These are phyloP conservation scores for Rhodinocichla rosea DNA, from an alignment of 2,113 vertebrate genomes.

Conservation along the genomic window DNA sequence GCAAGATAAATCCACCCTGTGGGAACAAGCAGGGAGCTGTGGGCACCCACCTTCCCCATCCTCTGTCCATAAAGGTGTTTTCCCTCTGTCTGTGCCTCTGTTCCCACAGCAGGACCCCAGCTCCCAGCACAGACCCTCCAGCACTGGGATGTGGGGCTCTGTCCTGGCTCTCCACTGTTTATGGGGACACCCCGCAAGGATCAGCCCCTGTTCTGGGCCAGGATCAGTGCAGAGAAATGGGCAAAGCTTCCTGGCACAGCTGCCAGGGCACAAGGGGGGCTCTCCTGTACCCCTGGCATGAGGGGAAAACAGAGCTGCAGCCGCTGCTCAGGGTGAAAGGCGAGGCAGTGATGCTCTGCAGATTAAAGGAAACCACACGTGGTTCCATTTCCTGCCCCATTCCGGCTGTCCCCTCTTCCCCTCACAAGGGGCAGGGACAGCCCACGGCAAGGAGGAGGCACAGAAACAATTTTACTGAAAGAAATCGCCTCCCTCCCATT, in stretches of 20 bases:
- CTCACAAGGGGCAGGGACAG: background rate
- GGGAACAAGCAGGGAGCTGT: background rate
- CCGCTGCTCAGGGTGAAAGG: background rate
- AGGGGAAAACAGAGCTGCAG: background rate
- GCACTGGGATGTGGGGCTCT: background rate
- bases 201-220: background rate
- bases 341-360: background rate
- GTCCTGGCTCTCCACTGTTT: accelerated
- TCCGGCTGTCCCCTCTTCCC: background rate
- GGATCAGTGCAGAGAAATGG: background rate
- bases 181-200: background rate
- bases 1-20: accelerated
- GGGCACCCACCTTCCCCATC: background rate
- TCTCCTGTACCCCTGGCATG: background rate
- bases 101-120: background rate
- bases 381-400: background rate
- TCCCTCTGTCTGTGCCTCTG: background rate
- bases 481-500: background rate
- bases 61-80: background rate
- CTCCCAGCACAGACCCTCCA: background rate
- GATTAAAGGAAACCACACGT: background rate
- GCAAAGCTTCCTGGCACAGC: background rate
- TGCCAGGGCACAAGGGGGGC: accelerated
- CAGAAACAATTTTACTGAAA: background rate
- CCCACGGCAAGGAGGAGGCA: background rate